Conservation (phyloP, 1,140 invertebrate species). For the Pseudomyrmex dendroicus region DNA sequence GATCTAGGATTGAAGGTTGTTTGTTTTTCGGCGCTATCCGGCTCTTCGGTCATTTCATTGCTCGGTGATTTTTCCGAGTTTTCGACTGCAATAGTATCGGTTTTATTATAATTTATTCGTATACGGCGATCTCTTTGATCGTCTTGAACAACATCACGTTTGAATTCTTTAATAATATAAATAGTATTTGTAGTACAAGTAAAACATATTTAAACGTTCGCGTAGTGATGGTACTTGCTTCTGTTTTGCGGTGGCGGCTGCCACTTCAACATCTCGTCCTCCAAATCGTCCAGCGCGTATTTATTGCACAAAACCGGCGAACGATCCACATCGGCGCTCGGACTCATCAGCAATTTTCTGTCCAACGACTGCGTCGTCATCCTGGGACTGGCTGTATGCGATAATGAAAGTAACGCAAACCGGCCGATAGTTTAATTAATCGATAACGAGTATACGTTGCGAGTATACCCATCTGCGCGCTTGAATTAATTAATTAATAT, state of each 20-base stretch:
- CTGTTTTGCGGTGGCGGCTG: conserved; percentile 40
- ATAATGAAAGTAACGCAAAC: conserved; percentile 44
- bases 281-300: conserved; percentile 88
- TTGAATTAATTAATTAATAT: conserved; percentile 59
- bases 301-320: conserved; percentile 90
- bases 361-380: conserved; percentile 83
- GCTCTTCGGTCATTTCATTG: background rate
- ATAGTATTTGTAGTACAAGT: too few relatives aligned
- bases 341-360: conserved; percentile 78
- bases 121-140: background rate
- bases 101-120: conserved; percentile 36
- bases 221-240: background rate
- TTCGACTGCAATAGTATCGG: conserved; percentile 4
- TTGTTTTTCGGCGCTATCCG: conserved; percentile 38
- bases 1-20: conserved; percentile 58
- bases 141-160: background rate
- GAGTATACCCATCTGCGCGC: conserved; percentile 6
- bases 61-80: conserved; percentile 31
- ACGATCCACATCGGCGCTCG: conserved; percentile 82
- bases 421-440: conserved; percentile 41
- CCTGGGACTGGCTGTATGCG: conserved; percentile 65
- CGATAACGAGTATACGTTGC: conserved; percentile 28
- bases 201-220: background rate
- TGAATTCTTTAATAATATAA: background rate
- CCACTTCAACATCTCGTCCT: conserved; percentile 75